Conservation (phyloP, 2,797 vertebrate species). For the Thunnus albacares region DNA sequence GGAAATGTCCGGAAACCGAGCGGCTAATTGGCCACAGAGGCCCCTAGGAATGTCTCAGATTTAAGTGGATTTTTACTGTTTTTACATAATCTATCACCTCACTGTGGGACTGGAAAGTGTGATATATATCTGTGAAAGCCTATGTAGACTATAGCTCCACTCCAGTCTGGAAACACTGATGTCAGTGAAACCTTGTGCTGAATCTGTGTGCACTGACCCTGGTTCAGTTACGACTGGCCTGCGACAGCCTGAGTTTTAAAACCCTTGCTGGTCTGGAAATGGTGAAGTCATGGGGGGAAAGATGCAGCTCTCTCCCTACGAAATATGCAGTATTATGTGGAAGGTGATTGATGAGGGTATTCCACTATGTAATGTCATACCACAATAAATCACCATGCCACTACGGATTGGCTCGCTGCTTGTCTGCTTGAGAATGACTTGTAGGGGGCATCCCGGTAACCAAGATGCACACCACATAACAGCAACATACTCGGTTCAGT, state of each 20-base stretch:
- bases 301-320: conserved; percentile 21
- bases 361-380: conserved; percentile 6
- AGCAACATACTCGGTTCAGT: not conserved
- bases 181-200: conserved; percentile 56
- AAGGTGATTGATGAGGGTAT: conserved; percentile 11
- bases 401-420: not conserved
- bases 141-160: conserved; percentile 42
- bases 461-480: not conserved
- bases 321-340: conserved; percentile 19
- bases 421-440: not conserved
- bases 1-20: conserved; percentile 77
- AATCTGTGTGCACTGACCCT: conserved; percentile 37
- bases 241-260: conserved; percentile 54
- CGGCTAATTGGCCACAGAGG: conserved; percentile 77
- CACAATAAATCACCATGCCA: not conserved
- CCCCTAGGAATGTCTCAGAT: conserved; percentile 74
- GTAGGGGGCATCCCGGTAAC: not conserved
- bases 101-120: conserved; percentile 76
- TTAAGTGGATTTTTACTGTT: conserved; percentile 64
- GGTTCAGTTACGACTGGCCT: conserved; percentile 42
- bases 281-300: conserved; percentile 62
- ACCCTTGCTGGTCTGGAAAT: conserved; percentile 61
- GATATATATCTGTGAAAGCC: conserved; percentile 58
- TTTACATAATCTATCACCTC: conserved; percentile 74
- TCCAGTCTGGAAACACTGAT: conserved; percentile 78